Base-by-base conservation (phyloP, 1,140 invertebrate species). In the Lepidostoma basale region DNA sequence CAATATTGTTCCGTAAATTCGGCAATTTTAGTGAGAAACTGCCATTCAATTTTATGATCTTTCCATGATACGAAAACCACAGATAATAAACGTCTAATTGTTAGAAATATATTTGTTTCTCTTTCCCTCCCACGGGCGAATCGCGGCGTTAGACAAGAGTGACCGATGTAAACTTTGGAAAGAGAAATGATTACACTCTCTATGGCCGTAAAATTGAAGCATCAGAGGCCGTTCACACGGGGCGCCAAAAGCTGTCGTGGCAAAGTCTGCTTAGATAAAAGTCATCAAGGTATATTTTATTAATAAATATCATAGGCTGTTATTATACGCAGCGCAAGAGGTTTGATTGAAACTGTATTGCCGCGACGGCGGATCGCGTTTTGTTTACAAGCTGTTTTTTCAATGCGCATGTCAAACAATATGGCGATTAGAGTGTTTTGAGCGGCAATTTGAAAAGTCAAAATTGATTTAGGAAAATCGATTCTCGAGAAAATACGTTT, bases 361-460 rank as follows among this genome's bases (percentile, higher is more conserved):
- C n/a, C n/a, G n/a, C n/a, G n/a, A n/a, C n/a, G n/a, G n/a, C n/a
- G n/a, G n/a, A n/a, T n/a, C n/a, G n/a, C n/a, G n/a, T n/a, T n/a
- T n/a, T n/a, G n/a, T n/a, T n/a, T n/a, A n/a, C n/a, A n/a, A n/a
- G n/a, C n/a, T n/a, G n/a, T n/a, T n/a, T n/a, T n/a, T 6, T 54
- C 26, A 22, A 28, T 58, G 45, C 62, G 62, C 62, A 63, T 47
- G 62, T 63, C 62, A 63, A 63, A 63, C 62, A 63, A 63, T 33
- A 63, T 63, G 62, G 62, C 62, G 62, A 49, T 47, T 63, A 45
- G 62, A 23, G 18, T 62, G 14, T n/a, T 45, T 44, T 62, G 42
- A 16, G 59, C 42, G 62, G 40, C n/a, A 47, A 28, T 18, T 63
- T 63, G 47, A 30, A 63, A 63, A 8, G 30, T 25, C 18, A 3